Evolutionary conservation across 2,888 invertebrate genomes (phyloP).

Genomic region (Dolichomitus sp.): DNA sequence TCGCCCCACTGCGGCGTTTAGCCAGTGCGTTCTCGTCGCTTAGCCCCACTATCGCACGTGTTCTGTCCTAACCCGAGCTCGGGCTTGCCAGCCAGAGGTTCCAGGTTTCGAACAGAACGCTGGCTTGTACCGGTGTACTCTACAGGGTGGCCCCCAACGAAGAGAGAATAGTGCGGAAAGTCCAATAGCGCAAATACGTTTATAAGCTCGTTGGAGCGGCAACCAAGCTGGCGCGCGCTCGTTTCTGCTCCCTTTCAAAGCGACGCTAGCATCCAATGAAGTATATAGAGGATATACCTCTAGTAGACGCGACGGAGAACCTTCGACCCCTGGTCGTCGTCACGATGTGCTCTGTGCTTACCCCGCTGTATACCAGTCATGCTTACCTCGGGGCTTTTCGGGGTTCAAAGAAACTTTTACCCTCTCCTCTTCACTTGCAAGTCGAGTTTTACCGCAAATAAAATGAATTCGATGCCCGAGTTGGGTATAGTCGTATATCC

Average conservation of each 20-base stretch:
- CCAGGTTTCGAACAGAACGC: conserved; percentile 8
- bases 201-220: conserved; percentile 74
- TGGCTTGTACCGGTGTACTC: background rate
- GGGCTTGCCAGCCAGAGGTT: conserved; percentile 10
- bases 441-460: conserved; percentile 52
- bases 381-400: conserved; percentile 62
- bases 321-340: conserved; percentile 62
- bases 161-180: conserved; percentile 62
- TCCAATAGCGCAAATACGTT: conserved; percentile 80
- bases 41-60: conserved; percentile 16
- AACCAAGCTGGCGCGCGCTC: conserved; percentile 63
- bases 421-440: background rate
- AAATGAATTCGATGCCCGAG: conserved; percentile 61
- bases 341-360: conserved; percentile 53
- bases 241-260: conserved; percentile 64
- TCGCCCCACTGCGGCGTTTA: conserved; percentile 35
- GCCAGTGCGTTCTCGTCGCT: conserved; percentile 5
- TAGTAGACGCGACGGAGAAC: conserved; percentile 52
- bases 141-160: conserved; percentile 6
- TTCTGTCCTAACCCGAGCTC: conserved; percentile 14
- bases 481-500: conserved; percentile 33
- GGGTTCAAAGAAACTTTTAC: conserved; percentile 66
- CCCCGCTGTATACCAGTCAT: conserved; percentile 31
- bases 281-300: conserved; percentile 24
- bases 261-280: conserved; percentile 46